Percentiles rank a stretch among this genome's conserved stretches.
Evolutionary conservation across 1,140 invertebrate species (phyloP).

Genomic region (Pseudomyrmex sp.): DNA sequence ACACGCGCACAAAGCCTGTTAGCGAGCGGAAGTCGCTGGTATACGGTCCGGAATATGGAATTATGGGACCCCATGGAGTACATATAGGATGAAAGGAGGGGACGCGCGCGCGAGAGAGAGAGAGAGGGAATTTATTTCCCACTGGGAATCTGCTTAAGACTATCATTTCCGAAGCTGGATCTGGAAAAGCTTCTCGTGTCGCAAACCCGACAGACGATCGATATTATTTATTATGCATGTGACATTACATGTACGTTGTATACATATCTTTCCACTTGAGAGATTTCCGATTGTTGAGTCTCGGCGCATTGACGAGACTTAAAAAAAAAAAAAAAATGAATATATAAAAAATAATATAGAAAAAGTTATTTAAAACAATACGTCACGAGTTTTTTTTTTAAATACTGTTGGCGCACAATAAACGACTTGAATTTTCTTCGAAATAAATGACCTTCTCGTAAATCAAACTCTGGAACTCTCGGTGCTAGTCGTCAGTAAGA

Average conservation of each 20-base stretch:
- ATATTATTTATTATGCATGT: slow-evolving; percentile 35
- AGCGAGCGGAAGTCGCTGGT: slow-evolving; percentile 29
- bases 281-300: too few relatives aligned
- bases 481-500: not conserved
- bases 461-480: slow-evolving; percentile 14
- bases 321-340: too few relatives aligned
- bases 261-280: too few relatives aligned
- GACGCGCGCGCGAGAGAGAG: not conserved
- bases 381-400: too few relatives aligned
- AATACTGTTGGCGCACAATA: too few relatives aligned
- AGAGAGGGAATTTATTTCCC: slow-evolving; percentile 55
- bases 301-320: not conserved
- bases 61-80: slow-evolving; percentile 49
- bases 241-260: not conserved
- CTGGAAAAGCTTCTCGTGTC: slow-evolving; percentile 20
- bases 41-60: slow-evolving; percentile 27
- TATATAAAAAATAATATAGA: not conserved
- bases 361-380: not conserved
- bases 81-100: not conserved
- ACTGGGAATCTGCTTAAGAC: slow-evolving; percentile 57
- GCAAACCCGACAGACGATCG: not conserved
- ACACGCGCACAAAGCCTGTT: not conserved
- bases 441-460: slow-evolving; percentile 2
- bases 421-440: not conserved
- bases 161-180: slow-evolving; percentile 54